A percentile compares a stretch with the other conserved stretches of the same genome.
Evolutionary conservation across 2,113 vertebrate species (phyloP).

Genomic region (Sinocyclocheilus anshuiensis): DNA sequence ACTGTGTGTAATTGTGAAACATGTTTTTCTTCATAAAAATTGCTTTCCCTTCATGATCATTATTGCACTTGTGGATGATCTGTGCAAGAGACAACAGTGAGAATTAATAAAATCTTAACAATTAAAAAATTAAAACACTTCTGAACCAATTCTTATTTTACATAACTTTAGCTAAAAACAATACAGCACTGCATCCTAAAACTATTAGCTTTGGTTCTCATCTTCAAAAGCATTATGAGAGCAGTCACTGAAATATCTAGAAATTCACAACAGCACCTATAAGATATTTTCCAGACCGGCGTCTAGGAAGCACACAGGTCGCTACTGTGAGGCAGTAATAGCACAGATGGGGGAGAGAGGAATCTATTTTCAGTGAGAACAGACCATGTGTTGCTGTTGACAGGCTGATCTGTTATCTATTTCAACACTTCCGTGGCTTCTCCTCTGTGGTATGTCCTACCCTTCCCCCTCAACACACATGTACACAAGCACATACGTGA

Average conservation of each 20-base stretch:
- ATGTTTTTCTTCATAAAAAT: slow-evolving; percentile 31
- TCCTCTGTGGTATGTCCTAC: slow-evolving; percentile 12
- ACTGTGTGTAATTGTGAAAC: slow-evolving; percentile 29
- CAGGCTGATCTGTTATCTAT: slow-evolving; percentile 5
- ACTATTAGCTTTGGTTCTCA: not conserved
- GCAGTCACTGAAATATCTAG: not conserved
- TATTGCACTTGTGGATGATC: not conserved
- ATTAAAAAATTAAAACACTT: not conserved
- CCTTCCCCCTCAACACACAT: slow-evolving; percentile 20
- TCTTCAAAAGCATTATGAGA: not conserved
- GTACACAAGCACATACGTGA: not conserved
- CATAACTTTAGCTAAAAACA: not conserved
- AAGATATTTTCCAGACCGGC: not conserved
- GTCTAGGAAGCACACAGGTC: not conserved
- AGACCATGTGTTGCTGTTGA: slow-evolving; percentile 15
- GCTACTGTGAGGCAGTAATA: slow-evolving; percentile 19
- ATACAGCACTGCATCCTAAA: not conserved
- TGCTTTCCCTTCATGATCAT: not conserved
- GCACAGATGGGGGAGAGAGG: not conserved
- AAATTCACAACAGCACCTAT: not conserved
- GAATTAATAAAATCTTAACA: slow-evolving; percentile 9
- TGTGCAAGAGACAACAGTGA: not conserved
- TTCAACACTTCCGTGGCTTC: slow-evolving; percentile 21
- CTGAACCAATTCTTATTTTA: slow-evolving; percentile 11
- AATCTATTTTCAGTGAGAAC: slow-evolving; percentile 26